Percentiles rank a stretch among this genome's conserved stretches.
Evolutionary conservation across 2,797 vertebrate genomes (phyloP).

Genomic region (Tapirus indicus): DNA sequence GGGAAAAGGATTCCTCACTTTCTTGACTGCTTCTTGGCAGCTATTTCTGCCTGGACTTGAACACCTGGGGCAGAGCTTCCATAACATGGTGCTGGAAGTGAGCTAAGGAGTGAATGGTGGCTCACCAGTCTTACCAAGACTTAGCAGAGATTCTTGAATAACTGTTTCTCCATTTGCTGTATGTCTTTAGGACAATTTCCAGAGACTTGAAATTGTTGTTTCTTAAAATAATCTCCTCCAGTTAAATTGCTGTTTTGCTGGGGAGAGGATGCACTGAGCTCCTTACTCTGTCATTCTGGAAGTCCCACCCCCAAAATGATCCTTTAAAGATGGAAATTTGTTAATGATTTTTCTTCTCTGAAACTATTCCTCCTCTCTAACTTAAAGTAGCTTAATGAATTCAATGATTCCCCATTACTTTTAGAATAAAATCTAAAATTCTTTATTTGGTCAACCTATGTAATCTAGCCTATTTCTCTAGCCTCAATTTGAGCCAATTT

Average conservation of each 20-base stretch:
- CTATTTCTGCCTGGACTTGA: neutral
- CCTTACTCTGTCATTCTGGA: neutral
- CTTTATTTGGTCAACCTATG: neutral
- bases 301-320: neutral
- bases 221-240: neutral
- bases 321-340: neutral
- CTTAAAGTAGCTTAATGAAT: neutral
- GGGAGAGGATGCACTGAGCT: neutral
- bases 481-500: neutral
- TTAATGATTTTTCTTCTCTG: neutral
- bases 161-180: neutral
- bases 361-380: neutral
- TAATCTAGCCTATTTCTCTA: neutral
- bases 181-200: neutral
- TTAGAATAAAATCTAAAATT: slow-evolving; percentile 42
- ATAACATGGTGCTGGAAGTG: neutral
- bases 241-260: neutral
- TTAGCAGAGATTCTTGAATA: neutral
- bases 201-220: neutral
- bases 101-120: neutral
- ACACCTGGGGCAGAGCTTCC: neutral
- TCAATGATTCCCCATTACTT: neutral
- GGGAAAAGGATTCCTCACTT: neutral
- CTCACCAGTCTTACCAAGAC: neutral
- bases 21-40: neutral